Conservation (phyloP, 2,888 invertebrate species). For the Mesodorylaimus sp. region DNA sequence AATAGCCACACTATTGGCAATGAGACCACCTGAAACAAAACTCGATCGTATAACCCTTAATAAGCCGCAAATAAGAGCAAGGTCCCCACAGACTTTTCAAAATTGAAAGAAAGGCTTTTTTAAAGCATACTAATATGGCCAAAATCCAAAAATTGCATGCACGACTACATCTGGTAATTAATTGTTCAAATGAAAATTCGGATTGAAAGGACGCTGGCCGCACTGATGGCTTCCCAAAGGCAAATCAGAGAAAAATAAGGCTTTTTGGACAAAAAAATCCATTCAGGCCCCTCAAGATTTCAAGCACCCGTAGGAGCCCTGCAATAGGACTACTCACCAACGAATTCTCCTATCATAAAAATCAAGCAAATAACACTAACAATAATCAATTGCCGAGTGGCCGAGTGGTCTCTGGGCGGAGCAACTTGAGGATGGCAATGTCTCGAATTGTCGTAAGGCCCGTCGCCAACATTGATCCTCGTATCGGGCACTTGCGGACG, state of each 20-base stretch:
- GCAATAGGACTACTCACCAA: too few species aligned
- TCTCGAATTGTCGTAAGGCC: neutral
- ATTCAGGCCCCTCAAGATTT: too few species aligned
- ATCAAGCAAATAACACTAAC: constrained; percentile 14
- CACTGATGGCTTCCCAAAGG: neutral
- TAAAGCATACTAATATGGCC: neutral
- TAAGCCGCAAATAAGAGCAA: neutral
- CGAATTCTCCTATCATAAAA: constrained; percentile 32
- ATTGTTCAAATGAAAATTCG: too few species aligned
- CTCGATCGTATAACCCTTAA: neutral
- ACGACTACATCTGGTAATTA: too few species aligned
- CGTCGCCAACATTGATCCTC: too few species aligned
- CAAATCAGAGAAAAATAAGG: neutral
- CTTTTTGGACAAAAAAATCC: too few species aligned
- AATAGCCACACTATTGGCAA: constrained; percentile 55
- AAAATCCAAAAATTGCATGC: neutral
- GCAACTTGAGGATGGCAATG: constrained; percentile 7
- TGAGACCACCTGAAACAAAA: constrained; percentile 43
- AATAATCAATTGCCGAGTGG: constrained; percentile 8
- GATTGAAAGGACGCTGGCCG: neutral
- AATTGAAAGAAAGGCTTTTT: neutral
- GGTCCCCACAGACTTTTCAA: too few species aligned
- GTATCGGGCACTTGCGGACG: too few species aligned
- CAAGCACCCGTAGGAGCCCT: too few species aligned
- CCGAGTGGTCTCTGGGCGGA: constrained; percentile 4